Percentiles rank a stretch among this genome's conserved stretches.
Evolutionary conservation across 2,888 invertebrate genomes (phyloP).

Genomic region (Trachelus iudaicus): DNA sequence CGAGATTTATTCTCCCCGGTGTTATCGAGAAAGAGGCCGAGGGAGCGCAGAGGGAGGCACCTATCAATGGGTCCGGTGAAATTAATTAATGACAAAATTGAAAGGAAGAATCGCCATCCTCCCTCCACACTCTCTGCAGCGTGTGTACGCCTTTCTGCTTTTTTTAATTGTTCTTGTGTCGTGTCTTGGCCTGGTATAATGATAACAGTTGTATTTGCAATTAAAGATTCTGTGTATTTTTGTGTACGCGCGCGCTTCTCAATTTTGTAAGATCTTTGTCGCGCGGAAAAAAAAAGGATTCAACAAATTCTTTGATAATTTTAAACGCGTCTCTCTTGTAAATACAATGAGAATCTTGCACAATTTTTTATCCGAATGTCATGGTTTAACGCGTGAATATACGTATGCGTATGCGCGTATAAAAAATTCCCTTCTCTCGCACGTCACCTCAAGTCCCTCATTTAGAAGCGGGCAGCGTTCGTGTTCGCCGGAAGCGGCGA

Average conservation of each 20-base stretch:
- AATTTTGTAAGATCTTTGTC: not conserved
- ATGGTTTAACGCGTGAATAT: not conserved
- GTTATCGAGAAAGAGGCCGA: not conserved
- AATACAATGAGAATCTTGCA: no score
- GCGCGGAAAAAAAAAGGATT: not conserved
- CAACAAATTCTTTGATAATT: constrained; percentile 10
- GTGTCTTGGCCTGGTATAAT: not conserved
- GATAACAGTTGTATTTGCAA: not conserved
- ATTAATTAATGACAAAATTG: not conserved
- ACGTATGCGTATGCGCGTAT: not conserved
- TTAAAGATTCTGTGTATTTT: not conserved
- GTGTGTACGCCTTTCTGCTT: not conserved
- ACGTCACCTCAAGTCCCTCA: not conserved
- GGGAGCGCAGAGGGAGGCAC: not conserved
- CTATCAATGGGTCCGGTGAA: not conserved
- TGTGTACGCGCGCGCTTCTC: no score
- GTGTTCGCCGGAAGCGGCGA: not conserved
- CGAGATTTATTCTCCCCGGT: not conserved
- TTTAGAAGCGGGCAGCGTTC: not conserved
- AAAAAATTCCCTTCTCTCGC: not conserved
- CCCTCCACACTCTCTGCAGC: not conserved
- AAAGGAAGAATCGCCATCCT: not conserved
- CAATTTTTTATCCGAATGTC: not conserved
- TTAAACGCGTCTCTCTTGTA: not conserved
- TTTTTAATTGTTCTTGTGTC: not conserved